A percentile compares a stretch with the other conserved stretches of the same genome.
phyloP scores from a whole-genome alignment of 2,888 invertebrate species.

The Bugula neritina region DNA sequence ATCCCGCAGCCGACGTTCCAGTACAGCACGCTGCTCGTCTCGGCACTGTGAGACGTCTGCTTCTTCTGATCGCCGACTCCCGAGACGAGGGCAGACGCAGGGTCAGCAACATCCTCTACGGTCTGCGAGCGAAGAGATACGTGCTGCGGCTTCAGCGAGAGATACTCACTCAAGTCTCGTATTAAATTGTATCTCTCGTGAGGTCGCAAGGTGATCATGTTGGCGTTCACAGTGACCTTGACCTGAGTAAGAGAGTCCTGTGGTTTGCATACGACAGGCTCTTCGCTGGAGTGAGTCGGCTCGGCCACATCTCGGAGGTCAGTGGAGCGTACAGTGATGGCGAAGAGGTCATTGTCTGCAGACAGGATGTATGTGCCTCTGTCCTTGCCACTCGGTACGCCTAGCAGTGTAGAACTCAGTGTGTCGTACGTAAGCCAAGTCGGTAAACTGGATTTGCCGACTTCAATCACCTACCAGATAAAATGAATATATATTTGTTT shows the following conservation, averaged over 20 bases:
- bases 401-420: not conserved
- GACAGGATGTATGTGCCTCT: not conserved
- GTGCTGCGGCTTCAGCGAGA: not conserved
- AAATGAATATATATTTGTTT: not conserved
- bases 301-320: not conserved
- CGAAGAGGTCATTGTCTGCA: slow-evolving; percentile 3
- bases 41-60: not conserved
- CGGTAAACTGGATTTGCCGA: not conserved
- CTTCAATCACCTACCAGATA: not conserved
- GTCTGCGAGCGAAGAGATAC: not conserved
- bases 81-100: not conserved
- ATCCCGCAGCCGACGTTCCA: slow-evolving; percentile 18
- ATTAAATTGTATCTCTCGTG: not conserved
- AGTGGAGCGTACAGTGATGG: not conserved
- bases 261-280: not conserved
- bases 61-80: slow-evolving; percentile 13
- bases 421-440: not conserved
- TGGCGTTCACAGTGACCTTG: not conserved
- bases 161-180: not conserved
- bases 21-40: not conserved
- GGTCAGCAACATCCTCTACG: not conserved
- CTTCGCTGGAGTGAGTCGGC: not conserved
- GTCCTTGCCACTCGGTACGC: not conserved
- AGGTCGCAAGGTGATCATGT: not conserved
- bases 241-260: slow-evolving; percentile 12